Evolutionary conservation across 2,888 invertebrate genomes (phyloP), one percentile per base, ranked within the genome.

Genomic region (Hydrotaea diabolus): DNA sequence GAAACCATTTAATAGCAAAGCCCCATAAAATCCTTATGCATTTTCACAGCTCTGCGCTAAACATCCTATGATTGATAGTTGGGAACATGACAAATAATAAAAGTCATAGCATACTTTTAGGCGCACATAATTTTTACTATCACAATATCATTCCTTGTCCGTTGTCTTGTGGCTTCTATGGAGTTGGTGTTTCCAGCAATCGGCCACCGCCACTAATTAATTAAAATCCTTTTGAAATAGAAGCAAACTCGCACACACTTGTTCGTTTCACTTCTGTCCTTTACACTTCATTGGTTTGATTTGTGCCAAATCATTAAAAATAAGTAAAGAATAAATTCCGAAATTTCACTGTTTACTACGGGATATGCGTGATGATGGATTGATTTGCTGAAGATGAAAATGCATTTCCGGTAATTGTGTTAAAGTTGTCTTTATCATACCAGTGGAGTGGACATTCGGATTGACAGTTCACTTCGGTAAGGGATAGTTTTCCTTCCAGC

Each of bases 301-400:
- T 77, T 74, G 59, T 80, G 85, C 69, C 79, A 79, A 79, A 77
- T 85, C 85, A 85, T 85, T 79, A 62, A 69, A 82, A 82, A 76
- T 85, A 85, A 85, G 81, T 81, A 82, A 76, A 85, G 57, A 82
- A 69, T 66, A 55, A 21, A 49, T 49, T 8, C n/a, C 2, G 62
- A 62, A 62, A 62, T 2, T 49, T 49, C 13, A 49, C 49, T 49
- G n/a, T 76, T 81, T 78, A 77, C 76, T 73, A 53, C 17, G 26
- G 23, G 46, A 8, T 8, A 13, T 64, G 26, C 15, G 39, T 59
- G 15, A 39, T 76, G 69, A 62, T 85, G 66, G 76, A 82, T 79
- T 79, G 39, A 26, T 62, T 62, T 69, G 72, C 80, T 74, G 77
- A 59, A 43, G 39, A 81, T 69, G 81, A 79, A 69, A 80, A 81